phyloP scores from a whole-genome alignment of 2,797 vertebrate species.

The Streptopelia turtur region DNA sequence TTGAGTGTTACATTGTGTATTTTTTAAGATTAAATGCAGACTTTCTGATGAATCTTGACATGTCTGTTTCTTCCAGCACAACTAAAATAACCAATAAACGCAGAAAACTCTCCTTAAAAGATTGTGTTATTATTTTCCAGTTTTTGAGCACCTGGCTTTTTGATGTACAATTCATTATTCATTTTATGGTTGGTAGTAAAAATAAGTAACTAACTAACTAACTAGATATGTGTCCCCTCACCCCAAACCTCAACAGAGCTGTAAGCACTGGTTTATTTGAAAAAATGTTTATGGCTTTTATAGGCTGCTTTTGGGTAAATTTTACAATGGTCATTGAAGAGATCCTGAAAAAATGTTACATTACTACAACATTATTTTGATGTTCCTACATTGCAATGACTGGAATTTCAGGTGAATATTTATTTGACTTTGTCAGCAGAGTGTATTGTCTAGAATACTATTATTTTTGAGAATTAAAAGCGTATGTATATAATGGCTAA shows the following conservation, averaged over 20 bases:
- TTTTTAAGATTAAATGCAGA: slow-evolving; percentile 8
- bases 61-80: slow-evolving; percentile 31
- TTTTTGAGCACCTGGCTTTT: background rate
- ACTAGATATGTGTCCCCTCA: background rate
- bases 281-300: background rate
- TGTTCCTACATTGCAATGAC: background rate
- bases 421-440: background rate
- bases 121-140: background rate
- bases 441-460: background rate
- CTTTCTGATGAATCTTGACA: slow-evolving; percentile 50
- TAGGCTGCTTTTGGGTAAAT: background rate
- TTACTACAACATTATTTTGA: background rate
- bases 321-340: background rate
- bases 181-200: slow-evolving; percentile 30
- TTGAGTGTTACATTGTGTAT: background rate
- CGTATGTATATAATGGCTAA: background rate
- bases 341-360: background rate
- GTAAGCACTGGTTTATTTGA: background rate
- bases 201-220: background rate
- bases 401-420: background rate
- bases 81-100: slow-evolving; percentile 13
- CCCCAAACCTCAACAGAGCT: background rate
- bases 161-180: slow-evolving; percentile 30
- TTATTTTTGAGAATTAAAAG: background rate
- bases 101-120: background rate